Percentiles rank a stretch among this genome's conserved stretches.
These are phyloP conservation scores for Xerus inauris DNA, from an alignment of 2,113 vertebrate genomes.

Conservation along the genomic window DNA sequence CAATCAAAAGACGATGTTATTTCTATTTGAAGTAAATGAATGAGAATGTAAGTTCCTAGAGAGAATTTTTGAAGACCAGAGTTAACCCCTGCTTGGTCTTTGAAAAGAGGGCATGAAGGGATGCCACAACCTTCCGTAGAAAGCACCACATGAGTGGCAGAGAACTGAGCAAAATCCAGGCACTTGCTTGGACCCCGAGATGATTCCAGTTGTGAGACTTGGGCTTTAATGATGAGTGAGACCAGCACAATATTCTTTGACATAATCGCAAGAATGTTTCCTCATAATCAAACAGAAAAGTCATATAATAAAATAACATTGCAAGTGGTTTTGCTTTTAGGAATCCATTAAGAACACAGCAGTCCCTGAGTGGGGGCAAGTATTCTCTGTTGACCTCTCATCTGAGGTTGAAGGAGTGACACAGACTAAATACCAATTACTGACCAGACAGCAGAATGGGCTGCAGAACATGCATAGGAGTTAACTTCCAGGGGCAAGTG, in stretches of 20 bases:
- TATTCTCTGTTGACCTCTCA: too few relatives aligned
- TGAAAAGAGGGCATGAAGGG: neutral
- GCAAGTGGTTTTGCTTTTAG: neutral
- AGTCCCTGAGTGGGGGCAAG: neutral
- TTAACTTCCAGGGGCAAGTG: neutral
- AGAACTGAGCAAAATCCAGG: neutral
- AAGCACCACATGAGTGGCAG: neutral
- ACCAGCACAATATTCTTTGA: neutral
- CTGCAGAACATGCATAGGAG: neutral
- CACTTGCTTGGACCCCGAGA: neutral
- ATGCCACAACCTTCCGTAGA: neutral
- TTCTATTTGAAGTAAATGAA: neutral
- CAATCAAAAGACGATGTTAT: neutral
- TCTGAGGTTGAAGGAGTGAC: neutral
- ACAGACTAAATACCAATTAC: neutral
- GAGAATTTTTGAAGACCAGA: neutral
- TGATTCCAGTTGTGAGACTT: neutral
- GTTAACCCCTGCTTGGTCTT: neutral
- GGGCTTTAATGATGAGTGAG: neutral
- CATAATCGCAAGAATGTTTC: neutral
- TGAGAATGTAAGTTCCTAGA: neutral
- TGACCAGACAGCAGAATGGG: neutral
- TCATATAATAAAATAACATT: neutral
- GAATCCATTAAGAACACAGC: neutral
- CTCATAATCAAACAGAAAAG: slow-evolving; percentile 11